A percentile compares a stretch with the other conserved stretches of the same genome.
phyloP scores from a whole-genome alignment of 2,797 vertebrate species.

The Gouania willdenowi region DNA sequence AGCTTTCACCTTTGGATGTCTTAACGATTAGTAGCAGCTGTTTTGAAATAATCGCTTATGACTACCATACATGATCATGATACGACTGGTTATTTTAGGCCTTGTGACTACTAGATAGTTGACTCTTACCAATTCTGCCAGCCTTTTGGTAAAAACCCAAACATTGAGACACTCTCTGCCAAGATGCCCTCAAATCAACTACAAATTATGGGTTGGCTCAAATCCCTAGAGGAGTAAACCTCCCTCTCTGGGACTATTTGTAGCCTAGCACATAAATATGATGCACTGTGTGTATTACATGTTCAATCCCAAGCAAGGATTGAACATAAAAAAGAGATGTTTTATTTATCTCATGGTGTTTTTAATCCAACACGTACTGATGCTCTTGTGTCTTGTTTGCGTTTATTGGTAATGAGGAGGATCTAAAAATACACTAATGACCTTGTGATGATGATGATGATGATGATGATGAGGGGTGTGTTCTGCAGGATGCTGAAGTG shows the following conservation, averaged over 20 bases:
- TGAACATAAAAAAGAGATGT: no score
- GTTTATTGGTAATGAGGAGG: conserved; percentile 9
- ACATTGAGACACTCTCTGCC: background rate
- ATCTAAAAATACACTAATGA: conserved; percentile 72
- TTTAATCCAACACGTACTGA: no score
- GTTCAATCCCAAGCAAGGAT: background rate
- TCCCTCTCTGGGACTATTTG: conserved; percentile 16
- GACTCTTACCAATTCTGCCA: background rate
- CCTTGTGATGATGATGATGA: conserved; percentile 60
- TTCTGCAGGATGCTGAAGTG: conserved; percentile 65
- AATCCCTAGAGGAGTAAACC: background rate
- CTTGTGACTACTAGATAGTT: background rate
- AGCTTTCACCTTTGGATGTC: no score
- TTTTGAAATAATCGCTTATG: no score
- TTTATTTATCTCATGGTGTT: no score
- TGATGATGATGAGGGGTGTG: no score
- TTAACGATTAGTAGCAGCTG: no score
- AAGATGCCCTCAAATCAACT: conserved; percentile 6
- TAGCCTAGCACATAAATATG: background rate
- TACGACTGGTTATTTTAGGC: no score
- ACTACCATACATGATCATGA: no score
- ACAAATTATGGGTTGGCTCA: conserved; percentile 6
- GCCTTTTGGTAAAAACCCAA: background rate
- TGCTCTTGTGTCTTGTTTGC: background rate
- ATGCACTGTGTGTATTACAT: background rate